A percentile compares a stretch with the other conserved stretches of the same genome.
These are phyloP conservation scores for Drosophila erecta DNA, from an alignment of 1,140 invertebrate species.

Conservation along the genomic window DNA sequence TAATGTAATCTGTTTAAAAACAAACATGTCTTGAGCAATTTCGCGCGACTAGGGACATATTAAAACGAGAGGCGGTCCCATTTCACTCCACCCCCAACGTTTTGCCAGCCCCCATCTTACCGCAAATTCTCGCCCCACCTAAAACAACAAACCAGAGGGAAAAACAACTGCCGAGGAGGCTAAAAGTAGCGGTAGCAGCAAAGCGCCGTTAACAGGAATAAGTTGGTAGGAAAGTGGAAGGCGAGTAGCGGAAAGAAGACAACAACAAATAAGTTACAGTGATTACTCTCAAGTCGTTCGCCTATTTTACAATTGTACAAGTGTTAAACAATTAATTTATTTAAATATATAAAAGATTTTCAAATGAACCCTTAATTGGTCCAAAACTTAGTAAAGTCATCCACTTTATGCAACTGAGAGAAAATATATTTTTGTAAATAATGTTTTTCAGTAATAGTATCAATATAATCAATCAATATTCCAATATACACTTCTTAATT, in stretches of 20 bases:
- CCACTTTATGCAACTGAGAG: too few relatives aligned
- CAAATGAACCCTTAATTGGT: too few relatives aligned
- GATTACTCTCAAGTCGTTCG: neutral
- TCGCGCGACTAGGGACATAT: slow-evolving; percentile 80
- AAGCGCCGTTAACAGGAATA: slow-evolving; percentile 76
- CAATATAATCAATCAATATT: too few relatives aligned
- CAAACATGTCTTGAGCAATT: slow-evolving; percentile 81
- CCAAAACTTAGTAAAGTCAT: too few relatives aligned
- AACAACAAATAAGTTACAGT: slow-evolving; percentile 19
- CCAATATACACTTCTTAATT: too few relatives aligned
- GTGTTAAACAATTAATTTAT: too few relatives aligned
- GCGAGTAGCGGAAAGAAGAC: slow-evolving; percentile 9
- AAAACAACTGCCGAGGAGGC: slow-evolving; percentile 33
- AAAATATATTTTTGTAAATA: too few relatives aligned
- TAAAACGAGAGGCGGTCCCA: slow-evolving; percentile 61
- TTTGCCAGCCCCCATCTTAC: neutral
- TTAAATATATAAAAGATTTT: too few relatives aligned
- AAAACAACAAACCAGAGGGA: slow-evolving; percentile 59
- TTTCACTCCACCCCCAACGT: neutral
- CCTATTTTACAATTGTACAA: too few relatives aligned
- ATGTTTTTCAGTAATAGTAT: too few relatives aligned
- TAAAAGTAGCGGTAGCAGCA: slow-evolving; percentile 62
- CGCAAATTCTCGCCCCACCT: slow-evolving; percentile 47
- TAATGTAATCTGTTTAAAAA: slow-evolving; percentile 83
- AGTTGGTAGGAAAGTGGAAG: slow-evolving; percentile 57